These are phyloP conservation scores for Sebastes nivosus DNA, from an alignment of 2,797 vertebrate species.

Conservation along the genomic window DNA sequence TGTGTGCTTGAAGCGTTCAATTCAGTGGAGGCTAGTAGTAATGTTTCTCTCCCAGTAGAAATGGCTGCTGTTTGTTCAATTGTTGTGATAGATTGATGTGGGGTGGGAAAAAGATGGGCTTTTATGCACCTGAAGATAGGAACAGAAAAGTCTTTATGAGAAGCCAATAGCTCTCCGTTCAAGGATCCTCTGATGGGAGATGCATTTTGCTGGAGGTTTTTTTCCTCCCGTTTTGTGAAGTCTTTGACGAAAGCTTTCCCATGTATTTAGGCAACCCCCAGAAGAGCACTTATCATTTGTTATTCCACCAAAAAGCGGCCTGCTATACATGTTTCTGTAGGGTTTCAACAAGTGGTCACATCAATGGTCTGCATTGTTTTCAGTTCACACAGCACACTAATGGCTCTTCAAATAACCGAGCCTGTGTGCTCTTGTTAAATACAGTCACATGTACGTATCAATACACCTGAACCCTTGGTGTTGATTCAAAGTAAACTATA, in stretches of 20 bases:
- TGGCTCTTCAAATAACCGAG: slow-evolving; percentile 2
- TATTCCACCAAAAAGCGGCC: slow-evolving; percentile 5
- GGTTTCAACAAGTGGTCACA: slow-evolving; percentile 48
- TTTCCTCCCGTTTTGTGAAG: slow-evolving; percentile 18
- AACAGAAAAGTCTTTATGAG: slow-evolving; percentile 74
- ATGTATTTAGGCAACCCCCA: slow-evolving; percentile 49
- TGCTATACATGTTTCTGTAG: slow-evolving; percentile 4
- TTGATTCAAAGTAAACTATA: not conserved
- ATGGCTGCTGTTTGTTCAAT: slow-evolving; percentile 77
- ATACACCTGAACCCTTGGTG: not conserved
- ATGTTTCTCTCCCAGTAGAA: slow-evolving; percentile 73
- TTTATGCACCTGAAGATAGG: slow-evolving; percentile 74
- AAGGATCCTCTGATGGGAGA: slow-evolving; percentile 61
- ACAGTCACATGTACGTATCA: not conserved
- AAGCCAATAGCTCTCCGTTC: slow-evolving; percentile 66
- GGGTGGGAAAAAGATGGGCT: slow-evolving; percentile 65
- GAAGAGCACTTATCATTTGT: slow-evolving; percentile 43
- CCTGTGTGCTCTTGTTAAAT: not conserved
- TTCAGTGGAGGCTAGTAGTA: slow-evolving; percentile 72
- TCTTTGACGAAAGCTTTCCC: slow-evolving; percentile 52
- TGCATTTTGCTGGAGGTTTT: slow-evolving; percentile 53
- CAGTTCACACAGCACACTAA: slow-evolving; percentile 35
- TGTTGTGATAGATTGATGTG: slow-evolving; percentile 79
- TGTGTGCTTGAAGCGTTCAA: slow-evolving; percentile 53
- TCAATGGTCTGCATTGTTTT: slow-evolving; percentile 49